Evolutionary conservation across 2,113 vertebrate species (phyloP), one percentile per base, ranked within the genome.

Genomic region (Gobius niger): DNA sequence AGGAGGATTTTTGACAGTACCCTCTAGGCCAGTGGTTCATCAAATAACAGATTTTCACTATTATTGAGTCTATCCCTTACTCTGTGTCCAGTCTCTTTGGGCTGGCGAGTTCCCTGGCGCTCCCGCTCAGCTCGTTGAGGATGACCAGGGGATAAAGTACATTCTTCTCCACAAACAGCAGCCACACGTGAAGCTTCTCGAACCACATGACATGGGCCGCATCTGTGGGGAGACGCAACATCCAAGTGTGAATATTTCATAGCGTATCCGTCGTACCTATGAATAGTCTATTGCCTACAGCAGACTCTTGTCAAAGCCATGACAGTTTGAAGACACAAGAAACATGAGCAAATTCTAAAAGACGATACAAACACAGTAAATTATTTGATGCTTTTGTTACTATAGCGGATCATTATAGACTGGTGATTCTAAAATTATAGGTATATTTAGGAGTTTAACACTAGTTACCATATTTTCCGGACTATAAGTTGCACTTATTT

Each of bases 181-280:
- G 94, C 97, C 96, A 98, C 72, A 99, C 95, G 1, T 99, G 96
- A 73, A 97, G 93, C 83, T 97, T 98, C 79, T 99, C 97, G 86
- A 99, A 99, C 98, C 98, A 99, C 98, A 98, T 99, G 73, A 99
- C 91, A 47, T 98, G 95, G 9, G 97, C 96, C 6, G 96, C 96
- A 88, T 94, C 98, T 99, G 90, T 51, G 62, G 24, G 49, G 34
- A 66, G 46, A 41, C 18, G 19, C 65, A 9, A 65, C 8, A 24
- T 13, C 19, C 1, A 10, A 51, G 40, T 16, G 56, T 44, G 44
- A 60, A 60, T 60, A 42, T n/a, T 60, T 60, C n/a, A 15, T 42
- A 42, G 41, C n/a, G 57, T 42, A 34, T 60, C n/a, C 0, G 57
- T 60, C 40, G 40, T 60, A 16, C 42, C 40, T n/a, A 42, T 60